phyloP scores from a whole-genome alignment of 2,888 invertebrate species.

The Mythimna albipuncta region DNA sequence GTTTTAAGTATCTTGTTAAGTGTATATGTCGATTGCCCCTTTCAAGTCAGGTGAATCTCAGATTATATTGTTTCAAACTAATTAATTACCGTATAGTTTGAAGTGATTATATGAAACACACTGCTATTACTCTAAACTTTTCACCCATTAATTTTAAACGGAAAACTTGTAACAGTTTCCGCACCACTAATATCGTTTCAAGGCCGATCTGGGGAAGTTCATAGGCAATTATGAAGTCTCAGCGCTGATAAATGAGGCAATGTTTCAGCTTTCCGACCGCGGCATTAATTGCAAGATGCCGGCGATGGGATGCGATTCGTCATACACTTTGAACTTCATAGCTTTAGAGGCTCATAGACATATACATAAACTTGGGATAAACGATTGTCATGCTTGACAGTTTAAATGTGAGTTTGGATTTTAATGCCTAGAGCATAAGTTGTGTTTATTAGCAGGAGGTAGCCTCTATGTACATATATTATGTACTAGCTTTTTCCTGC shows the following conservation, averaged over 20 bases:
- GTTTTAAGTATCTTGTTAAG: not conserved
- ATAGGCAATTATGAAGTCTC: slow-evolving; percentile 57
- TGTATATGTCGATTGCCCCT: no score
- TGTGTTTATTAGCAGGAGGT: no score
- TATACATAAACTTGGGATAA: slow-evolving; percentile 20
- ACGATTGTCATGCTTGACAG: not conserved
- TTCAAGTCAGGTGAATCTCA: not conserved
- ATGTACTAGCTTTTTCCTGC: no score
- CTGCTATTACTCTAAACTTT: slow-evolving; percentile 23
- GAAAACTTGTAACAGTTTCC: slow-evolving; percentile 51
- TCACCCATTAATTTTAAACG: slow-evolving; percentile 49
- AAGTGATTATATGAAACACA: slow-evolving; percentile 24
- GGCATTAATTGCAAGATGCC: slow-evolving; percentile 52
- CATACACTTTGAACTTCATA: slow-evolving; percentile 47
- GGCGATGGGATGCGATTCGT: slow-evolving; percentile 43
- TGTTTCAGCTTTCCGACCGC: slow-evolving; percentile 57
- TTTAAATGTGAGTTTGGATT: not conserved
- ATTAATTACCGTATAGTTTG: not conserved
- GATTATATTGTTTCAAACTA: not conserved
- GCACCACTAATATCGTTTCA: slow-evolving; percentile 44
- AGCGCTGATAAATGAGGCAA: slow-evolving; percentile 55
- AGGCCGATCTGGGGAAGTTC: slow-evolving; percentile 44
- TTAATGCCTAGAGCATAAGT: not conserved
- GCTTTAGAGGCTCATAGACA: slow-evolving; percentile 15
- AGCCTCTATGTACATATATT: no score